These are phyloP conservation scores for Andricus grossulariae DNA, from an alignment of 1,140 invertebrate genomes.

Conservation along the genomic window DNA sequence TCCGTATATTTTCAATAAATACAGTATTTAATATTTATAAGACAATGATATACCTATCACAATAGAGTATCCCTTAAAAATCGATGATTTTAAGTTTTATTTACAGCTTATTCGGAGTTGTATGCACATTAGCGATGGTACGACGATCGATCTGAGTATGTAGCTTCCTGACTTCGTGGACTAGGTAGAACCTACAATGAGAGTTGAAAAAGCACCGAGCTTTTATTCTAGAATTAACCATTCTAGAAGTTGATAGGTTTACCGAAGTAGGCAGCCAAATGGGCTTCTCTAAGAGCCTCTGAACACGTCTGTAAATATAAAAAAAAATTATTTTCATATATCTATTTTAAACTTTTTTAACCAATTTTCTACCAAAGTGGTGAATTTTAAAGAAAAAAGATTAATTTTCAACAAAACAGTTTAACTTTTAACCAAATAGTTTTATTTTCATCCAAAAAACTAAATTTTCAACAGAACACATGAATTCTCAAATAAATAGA, in stretches of 20 bases:
- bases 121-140: constrained; percentile 44
- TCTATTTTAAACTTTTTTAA: neutral
- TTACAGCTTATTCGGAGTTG: constrained; percentile 54
- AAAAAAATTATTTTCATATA: constrained; percentile 44
- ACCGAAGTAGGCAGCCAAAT: constrained; percentile 95
- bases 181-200: constrained; percentile 64
- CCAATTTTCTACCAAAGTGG: neutral
- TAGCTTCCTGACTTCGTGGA: constrained; percentile 56
- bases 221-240: constrained; percentile 43
- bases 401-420: too few species aligned
- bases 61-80: constrained; percentile 54
- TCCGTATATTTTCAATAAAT: constrained; percentile 73
- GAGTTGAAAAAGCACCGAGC: constrained; percentile 50
- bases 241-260: constrained; percentile 98
- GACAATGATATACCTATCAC: constrained; percentile 60
- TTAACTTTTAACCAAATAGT: too few species aligned
- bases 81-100: constrained; percentile 58
- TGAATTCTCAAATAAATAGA: too few species aligned
- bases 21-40: constrained; percentile 61
- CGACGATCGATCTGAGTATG: constrained; percentile 48
- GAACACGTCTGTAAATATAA: constrained; percentile 89
- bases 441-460: too few species aligned
- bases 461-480: too few species aligned
- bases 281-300: constrained; percentile 98
- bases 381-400: too few species aligned